Base-by-base conservation (phyloP, 2,888 invertebrate genomes). In the Amitus sp. region DNA sequence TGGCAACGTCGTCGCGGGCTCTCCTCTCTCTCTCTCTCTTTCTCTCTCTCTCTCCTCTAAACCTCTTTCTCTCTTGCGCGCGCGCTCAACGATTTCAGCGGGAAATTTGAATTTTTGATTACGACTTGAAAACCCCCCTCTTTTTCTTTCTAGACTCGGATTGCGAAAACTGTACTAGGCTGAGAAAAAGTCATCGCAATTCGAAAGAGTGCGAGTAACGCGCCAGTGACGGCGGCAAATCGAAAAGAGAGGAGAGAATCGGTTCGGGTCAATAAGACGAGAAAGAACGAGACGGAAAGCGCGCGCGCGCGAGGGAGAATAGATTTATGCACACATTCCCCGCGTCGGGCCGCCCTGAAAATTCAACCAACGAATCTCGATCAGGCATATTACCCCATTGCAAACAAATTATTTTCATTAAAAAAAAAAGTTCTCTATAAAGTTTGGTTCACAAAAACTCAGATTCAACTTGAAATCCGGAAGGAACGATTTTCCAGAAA, bases 211-310 rank as follows among this genome's bases (percentile, higher is more conserved):
- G 45, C 47, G 30, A 47, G 54, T 37, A 60, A 50, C 54, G 67
- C 69, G 71, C n/a, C n/a, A n/a, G n/a, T n/a, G n/a, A n/a, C n/a
- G n/a, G n/a, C n/a, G n/a, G 67, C 69, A 72, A 73, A 72, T 72
- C 74, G 70, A 72, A 71, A 67, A 62, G 70, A 68, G 66, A 50
- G 45, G 45, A 54, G 45, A 76, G 76, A 77, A 80, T 78, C 80
- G 79, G 79, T 80, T 76, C 81, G 81, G 81, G 82, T 82, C 82
- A 82, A 82, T 82, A 82, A 81, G 82, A 81, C 80, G 77, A 72
- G 76, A 73, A 66, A 49, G 71, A 72, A 72, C 60, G 73, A 72
- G 76, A 72, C 71, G 63, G 69, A 69, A 70, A 67, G 68, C 62
- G 70, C 67, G 72, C 73, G 73, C 72, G 74, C 47, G 27, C 23